These are phyloP conservation scores for Drosophila ezoana DNA, from an alignment of 2,888 invertebrate species.

Conservation along the genomic window DNA sequence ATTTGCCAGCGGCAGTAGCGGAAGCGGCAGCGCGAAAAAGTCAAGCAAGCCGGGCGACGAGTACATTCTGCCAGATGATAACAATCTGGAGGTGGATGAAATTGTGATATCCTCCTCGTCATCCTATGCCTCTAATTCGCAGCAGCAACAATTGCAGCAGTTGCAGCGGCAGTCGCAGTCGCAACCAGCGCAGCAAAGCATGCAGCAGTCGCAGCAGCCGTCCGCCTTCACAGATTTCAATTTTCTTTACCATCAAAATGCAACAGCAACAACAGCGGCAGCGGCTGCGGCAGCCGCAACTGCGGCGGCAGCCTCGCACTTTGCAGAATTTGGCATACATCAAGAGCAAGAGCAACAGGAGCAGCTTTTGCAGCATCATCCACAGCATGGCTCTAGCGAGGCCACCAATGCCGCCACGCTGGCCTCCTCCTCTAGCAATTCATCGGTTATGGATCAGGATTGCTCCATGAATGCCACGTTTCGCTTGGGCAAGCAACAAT, in stretches of 20 bases:
- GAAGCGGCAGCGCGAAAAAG: slow-evolving; percentile 23
- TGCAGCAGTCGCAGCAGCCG: slow-evolving; percentile 47
- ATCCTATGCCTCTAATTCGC: slow-evolving; percentile 69
- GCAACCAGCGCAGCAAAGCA: slow-evolving; percentile 17
- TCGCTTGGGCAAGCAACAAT: slow-evolving; percentile 58
- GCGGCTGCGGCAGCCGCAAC: slow-evolving; percentile 25
- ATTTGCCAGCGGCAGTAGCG: slow-evolving; percentile 64
- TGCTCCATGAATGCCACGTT: slow-evolving; percentile 71
- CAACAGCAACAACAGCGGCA: slow-evolving; percentile 25
- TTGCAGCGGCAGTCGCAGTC: slow-evolving; percentile 32
- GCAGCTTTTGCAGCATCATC: slow-evolving; percentile 46
- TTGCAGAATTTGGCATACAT: slow-evolving; percentile 52
- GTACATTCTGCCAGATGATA: slow-evolving; percentile 73
- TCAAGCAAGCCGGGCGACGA: slow-evolving; percentile 57
- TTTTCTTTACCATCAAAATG: slow-evolving; percentile 65
- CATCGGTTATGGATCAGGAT: slow-evolving; percentile 64
- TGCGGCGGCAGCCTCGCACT: slow-evolving; percentile 32
- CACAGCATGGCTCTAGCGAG: slow-evolving; percentile 66
- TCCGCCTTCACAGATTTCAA: slow-evolving; percentile 62
- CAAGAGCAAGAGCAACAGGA: slow-evolving; percentile 12
- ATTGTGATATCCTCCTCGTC: slow-evolving; percentile 78
- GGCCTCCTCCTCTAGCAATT: slow-evolving; percentile 81
- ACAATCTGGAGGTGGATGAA: slow-evolving; percentile 74
- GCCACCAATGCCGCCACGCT: slow-evolving; percentile 79
- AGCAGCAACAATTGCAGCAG: slow-evolving; percentile 37